Conservation (phyloP, 1,140 invertebrate species). For the Bombus turneri region DNA sequence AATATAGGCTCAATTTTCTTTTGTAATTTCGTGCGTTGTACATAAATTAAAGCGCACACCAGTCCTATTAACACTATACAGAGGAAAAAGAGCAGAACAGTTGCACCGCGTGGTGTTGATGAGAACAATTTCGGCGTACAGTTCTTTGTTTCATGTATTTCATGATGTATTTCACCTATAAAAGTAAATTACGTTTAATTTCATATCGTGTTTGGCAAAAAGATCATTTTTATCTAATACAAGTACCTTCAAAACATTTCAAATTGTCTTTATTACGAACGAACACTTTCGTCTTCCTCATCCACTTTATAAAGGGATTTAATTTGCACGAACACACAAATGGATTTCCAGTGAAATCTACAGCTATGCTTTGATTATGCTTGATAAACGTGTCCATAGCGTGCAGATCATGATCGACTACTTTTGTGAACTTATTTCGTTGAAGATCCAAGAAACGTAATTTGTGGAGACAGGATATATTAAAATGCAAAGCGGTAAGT, state of each 20-base stretch:
- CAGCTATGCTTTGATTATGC: conserved; percentile 83
- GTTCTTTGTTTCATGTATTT: conserved; percentile 70
- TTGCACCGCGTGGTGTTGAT: conserved; percentile 80
- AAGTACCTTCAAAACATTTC: conserved; percentile 77
- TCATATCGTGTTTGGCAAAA: background rate
- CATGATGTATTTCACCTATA: conserved; percentile 73
- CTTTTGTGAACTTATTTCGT: conserved; percentile 86
- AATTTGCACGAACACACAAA: conserved; percentile 87
- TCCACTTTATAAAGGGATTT: conserved; percentile 86
- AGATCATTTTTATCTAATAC: background rate
- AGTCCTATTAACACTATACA: conserved; percentile 83
- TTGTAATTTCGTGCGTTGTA: conserved; percentile 84
- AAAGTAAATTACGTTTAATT: background rate
- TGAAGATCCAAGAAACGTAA: conserved; percentile 88
- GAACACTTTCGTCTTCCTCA: conserved; percentile 85
- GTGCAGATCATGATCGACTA: conserved; percentile 84
- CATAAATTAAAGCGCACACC: conserved; percentile 84
- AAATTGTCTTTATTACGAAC: conserved; percentile 84
- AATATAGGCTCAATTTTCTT: conserved; percentile 86
- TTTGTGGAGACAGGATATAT: conserved; percentile 86
- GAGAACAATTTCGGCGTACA: conserved; percentile 65
- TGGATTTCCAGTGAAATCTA: conserved; percentile 88
- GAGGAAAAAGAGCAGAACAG: conserved; percentile 84
- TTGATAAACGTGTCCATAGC: conserved; percentile 84
- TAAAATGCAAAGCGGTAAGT: conserved; percentile 86